These are phyloP conservation scores for Empidonax traillii DNA, from an alignment of 2,113 vertebrate species.

Conservation along the genomic window DNA sequence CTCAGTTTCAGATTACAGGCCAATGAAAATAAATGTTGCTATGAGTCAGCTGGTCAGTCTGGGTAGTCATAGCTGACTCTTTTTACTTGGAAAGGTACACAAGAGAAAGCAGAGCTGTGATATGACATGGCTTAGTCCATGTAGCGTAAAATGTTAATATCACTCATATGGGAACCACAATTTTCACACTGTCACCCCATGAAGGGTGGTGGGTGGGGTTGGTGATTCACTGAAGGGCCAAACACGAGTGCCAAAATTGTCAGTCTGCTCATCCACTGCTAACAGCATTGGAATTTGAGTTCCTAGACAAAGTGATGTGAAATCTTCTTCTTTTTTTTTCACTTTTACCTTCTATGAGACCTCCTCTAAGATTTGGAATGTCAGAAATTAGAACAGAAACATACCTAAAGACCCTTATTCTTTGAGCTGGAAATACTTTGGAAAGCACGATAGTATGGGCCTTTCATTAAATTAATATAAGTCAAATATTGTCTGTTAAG, in stretches of 20 bases:
- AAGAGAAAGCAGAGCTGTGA: not conserved
- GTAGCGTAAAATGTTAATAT: not conserved
- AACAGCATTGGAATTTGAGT: not conserved
- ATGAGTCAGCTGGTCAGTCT: not conserved
- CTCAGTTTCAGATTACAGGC: not conserved
- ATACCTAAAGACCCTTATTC: not conserved
- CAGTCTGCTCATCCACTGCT: not conserved
- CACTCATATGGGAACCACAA: not conserved
- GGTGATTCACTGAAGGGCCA: not conserved
- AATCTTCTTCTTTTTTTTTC: not conserved
- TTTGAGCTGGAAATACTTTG: not conserved
- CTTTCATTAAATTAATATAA: not conserved
- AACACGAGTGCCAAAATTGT: not conserved
- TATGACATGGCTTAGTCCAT: not conserved
- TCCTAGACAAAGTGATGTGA: not conserved
- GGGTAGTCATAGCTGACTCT: not conserved
- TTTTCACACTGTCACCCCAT: not conserved
- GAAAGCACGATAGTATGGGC: not conserved
- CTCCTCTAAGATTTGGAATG: not conserved
- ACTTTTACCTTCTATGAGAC: not conserved
- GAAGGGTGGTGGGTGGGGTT: not conserved
- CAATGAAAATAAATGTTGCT: rapidly evolving
- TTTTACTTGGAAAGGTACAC: not conserved
- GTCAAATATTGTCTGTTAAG: not conserved
- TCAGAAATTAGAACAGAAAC: not conserved